A percentile compares a stretch with the other conserved stretches of the same genome.
These are phyloP conservation scores for Halcyon malimbica DNA, from an alignment of 2,113 vertebrate genomes.

Conservation along the genomic window DNA sequence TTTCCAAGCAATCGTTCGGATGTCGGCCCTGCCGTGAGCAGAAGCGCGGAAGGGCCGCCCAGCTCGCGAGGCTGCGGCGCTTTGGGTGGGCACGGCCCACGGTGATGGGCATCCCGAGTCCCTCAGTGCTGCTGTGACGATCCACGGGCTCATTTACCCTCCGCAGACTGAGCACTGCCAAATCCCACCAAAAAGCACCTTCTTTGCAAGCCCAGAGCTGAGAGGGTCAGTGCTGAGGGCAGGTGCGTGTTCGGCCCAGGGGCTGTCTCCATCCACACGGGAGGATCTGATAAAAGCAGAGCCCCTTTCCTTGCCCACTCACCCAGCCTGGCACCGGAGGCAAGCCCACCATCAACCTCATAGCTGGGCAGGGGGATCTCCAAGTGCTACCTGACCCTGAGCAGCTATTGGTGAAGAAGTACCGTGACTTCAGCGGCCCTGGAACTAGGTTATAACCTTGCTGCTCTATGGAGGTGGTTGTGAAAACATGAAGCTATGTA, in stretches of 20 bases:
- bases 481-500: neutral
- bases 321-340: neutral
- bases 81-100: neutral
- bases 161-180: neutral
- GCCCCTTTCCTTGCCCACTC: neutral
- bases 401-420: neutral
- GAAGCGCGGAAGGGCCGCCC: rapidly evolving
- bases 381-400: rapidly evolving
- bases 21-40: neutral
- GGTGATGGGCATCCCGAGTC: neutral
- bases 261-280: neutral
- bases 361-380: neutral
- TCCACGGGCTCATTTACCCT: neutral
- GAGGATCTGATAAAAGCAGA: neutral
- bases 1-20: neutral
- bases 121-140: neutral
- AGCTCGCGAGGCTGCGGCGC: neutral
- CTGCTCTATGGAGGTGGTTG: neutral
- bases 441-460: neutral
- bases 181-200: neutral
- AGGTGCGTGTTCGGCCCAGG: neutral
- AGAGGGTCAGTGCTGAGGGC: rapidly evolving
- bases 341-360: rapidly evolving
- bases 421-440: neutral
- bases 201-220: neutral